Evolutionary conservation across 2,888 invertebrate genomes (phyloP), one percentile per base, ranked within the genome.

Genomic region (Melieria crassipennis): DNA sequence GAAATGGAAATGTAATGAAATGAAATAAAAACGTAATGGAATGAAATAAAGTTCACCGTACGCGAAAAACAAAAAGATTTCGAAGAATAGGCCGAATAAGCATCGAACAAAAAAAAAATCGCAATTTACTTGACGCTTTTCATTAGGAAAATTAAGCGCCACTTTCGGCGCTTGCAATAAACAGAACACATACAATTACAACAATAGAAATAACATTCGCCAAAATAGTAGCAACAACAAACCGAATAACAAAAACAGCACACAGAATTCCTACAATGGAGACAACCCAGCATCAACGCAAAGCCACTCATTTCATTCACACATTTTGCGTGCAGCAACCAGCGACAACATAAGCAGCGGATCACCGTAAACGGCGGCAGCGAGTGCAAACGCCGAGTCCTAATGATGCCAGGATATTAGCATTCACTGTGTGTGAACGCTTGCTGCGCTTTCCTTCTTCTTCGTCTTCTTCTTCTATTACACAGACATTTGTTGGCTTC

Each of bases 401-500:
- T 30, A 30, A 46, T 16, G 47, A 61, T 61, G 67, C 45, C 50
- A 58, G 60, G 60, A 67, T 67, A 67, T 67, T 67, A 67, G 50
- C 16, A 60, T 43, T 61, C 60, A 67, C 43, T 60, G 67, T 47
- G 67, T 30, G 30, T 30, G 30, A 30, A 30, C 1, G 52, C 10
- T 52, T 52, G 13, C 52, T 52, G 52, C 13, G 52, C 48, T 66
- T 73, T 46, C 71, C 42, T 46, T 47, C 13, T 58, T 46, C 9
- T 56, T 46, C 56, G 47, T 68, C 69, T 70, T 67, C 47, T 66
- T 46, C 47, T 43, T 58, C 46, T 65, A 72, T 73, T 67, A 16
- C 45, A 30, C 52, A 65, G 64, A 68, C 55, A 56, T 50, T 63
- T 46, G 48, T 50, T 42, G 55, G 62, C 69, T 47, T 52, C 11